A percentile compares a stretch with the other conserved stretches of the same genome.
Conservation (phyloP, 2,888 invertebrate genomes). For the Synergus umbraculus region DNA sequence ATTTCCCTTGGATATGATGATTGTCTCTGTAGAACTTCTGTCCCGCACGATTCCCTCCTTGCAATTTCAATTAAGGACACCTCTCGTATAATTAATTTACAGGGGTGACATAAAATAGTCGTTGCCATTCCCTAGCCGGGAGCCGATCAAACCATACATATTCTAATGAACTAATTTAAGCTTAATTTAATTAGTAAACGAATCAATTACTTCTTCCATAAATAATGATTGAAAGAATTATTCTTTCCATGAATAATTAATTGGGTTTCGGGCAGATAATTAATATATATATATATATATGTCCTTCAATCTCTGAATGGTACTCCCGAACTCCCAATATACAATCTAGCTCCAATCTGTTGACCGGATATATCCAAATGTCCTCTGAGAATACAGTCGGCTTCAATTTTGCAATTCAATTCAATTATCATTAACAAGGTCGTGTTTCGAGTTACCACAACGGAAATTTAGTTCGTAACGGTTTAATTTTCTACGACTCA, state of each 20-base stretch:
- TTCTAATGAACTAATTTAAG: conserved; percentile 9
- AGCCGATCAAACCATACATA: background rate
- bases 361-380: conserved; percentile 9
- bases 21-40: conserved; percentile 28
- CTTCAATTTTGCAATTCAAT: conserved; percentile 16
- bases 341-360: background rate
- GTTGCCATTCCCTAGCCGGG: too few relatives aligned
- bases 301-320: background rate
- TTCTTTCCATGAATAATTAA: background rate
- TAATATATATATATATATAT: too few relatives aligned
- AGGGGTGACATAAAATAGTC: conserved; percentile 8
- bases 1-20: conserved; percentile 23
- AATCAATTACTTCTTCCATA: background rate
- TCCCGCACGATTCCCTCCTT: conserved; percentile 24
- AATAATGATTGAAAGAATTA: conserved; percentile 10
- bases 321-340: background rate
- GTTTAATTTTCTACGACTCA: conserved; percentile 11
- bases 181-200: background rate
- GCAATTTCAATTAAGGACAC: conserved; percentile 29
- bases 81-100: conserved; percentile 27
- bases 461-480: conserved; percentile 9
- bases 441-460: conserved; percentile 6
- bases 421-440: background rate
- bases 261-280: background rate
- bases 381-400: conserved; percentile 8